phyloP scores from a whole-genome alignment of 2,113 vertebrate genomes.

The Chinchilla lanigera region DNA sequence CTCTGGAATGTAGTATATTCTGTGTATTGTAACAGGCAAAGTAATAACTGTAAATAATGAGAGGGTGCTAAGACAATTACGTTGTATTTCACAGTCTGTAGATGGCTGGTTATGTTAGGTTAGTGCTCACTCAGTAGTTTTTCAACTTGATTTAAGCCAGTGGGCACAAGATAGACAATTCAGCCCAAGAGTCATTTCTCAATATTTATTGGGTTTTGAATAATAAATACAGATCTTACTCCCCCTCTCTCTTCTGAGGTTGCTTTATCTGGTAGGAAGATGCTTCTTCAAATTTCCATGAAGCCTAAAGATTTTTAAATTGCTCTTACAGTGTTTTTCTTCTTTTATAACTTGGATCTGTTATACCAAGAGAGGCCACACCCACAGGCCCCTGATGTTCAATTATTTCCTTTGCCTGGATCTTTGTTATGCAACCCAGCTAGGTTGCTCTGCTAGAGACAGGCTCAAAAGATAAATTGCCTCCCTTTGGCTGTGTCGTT shows the following conservation, averaged over 20 bases:
- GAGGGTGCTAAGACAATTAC: neutral
- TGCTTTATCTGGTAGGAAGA: neutral
- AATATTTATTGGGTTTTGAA: slow-evolving; percentile 38
- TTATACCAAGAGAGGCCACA: slow-evolving; percentile 36
- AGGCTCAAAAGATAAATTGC: slow-evolving; percentile 76
- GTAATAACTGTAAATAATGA: neutral
- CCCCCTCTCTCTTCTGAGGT: neutral
- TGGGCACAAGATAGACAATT: neutral
- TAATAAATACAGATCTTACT: slow-evolving; percentile 48
- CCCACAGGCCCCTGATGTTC: slow-evolving; percentile 38
- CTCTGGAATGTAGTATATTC: neutral
- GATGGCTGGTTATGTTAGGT: slow-evolving; percentile 35
- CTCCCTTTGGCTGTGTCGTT: slow-evolving; percentile 76
- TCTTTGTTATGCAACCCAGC: slow-evolving; percentile 61
- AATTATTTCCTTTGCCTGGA: slow-evolving; percentile 57
- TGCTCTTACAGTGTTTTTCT: slow-evolving; percentile 32
- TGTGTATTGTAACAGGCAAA: neutral
- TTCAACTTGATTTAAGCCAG: slow-evolving; percentile 23
- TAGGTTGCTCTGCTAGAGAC: slow-evolving; percentile 5
- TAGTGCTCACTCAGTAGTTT: neutral
- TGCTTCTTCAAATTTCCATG: slow-evolving; percentile 3
- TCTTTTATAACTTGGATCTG: neutral
- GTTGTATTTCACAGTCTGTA: neutral
- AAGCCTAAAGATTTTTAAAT: slow-evolving; percentile 40
- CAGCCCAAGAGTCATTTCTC: neutral